phyloP scores from a whole-genome alignment of 2,797 vertebrate species.

The Anguilla megastoma region DNA sequence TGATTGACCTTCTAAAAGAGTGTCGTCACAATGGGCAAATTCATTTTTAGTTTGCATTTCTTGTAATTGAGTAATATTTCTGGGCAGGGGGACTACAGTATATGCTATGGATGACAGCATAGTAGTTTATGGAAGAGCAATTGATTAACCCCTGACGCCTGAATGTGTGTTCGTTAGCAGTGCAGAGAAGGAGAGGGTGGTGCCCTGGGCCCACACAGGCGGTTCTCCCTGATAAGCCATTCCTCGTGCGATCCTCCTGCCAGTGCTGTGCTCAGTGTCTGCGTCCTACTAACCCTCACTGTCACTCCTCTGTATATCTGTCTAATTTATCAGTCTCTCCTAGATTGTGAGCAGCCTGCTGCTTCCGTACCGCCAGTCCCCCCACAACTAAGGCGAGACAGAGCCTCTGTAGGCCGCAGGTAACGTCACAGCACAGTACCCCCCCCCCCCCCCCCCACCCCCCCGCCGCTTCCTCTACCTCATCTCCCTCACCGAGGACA shows the following conservation, averaged over 20 bases:
- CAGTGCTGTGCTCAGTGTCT: conserved; percentile 47
- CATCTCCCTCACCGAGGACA: conserved; percentile 34
- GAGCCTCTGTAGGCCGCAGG: conserved; percentile 84
- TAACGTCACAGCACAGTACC: conserved; percentile 71
- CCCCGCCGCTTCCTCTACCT: conserved; percentile 35
- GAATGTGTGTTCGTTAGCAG: not conserved
- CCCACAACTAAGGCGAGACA: conserved; percentile 92
- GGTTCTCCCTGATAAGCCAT: conserved; percentile 41
- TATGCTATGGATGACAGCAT: not conserved
- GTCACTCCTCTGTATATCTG: conserved; percentile 93
- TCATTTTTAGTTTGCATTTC: not conserved
- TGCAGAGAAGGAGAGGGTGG: not conserved
- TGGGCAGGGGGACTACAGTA: not conserved
- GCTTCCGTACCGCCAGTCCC: conserved; percentile 92
- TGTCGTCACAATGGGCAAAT: not conserved
- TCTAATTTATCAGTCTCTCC: conserved; percentile 99
- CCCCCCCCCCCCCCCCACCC: not conserved
- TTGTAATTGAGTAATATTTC: not conserved
- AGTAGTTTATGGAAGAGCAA: not conserved
- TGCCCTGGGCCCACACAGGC: not conserved
- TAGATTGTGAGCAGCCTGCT: conserved; percentile 99
- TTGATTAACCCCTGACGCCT: not conserved
- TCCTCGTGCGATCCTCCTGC: conserved; percentile 74
- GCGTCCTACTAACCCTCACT: conserved; percentile 80
- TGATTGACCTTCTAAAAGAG: not conserved